Conservation (phyloP, 1,140 invertebrate genomes). For the Solenopsis invicta region DNA sequence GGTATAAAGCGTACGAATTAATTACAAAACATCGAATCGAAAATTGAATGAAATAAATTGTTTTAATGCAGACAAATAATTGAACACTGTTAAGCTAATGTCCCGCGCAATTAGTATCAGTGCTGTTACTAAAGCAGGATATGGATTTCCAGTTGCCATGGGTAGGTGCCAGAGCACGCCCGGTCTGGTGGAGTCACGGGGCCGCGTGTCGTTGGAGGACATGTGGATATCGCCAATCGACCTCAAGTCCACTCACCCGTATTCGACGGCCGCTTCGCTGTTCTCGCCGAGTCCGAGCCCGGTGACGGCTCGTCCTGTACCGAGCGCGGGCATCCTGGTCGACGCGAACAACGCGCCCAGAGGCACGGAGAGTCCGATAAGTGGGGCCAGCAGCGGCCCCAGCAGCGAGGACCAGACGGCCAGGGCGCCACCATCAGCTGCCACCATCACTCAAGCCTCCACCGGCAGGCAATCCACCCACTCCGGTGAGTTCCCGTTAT, state of each 20-base stretch:
- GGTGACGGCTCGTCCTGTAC: conserved; percentile 79
- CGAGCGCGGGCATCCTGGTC: neutral
- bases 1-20: neutral
- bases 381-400: conserved; percentile 85
- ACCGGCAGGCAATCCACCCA: conserved; percentile 83
- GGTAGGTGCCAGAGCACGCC: conserved; percentile 98
- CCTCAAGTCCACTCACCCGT: conserved; percentile 73
- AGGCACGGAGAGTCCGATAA: conserved; percentile 84
- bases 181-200: conserved; percentile 96
- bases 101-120: neutral
- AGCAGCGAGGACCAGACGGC: conserved; percentile 85
- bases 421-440: conserved; percentile 77
- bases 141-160: conserved; percentile 92
- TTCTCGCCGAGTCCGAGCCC: conserved; percentile 87
- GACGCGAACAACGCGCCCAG: conserved; percentile 72
- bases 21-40: neutral
- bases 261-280: conserved; percentile 83
- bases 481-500: conserved; percentile 81
- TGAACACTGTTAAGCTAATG: conserved; percentile 1
- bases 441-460: conserved; percentile 78
- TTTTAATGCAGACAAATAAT: conserved; percentile 8
- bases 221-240: conserved; percentile 92
- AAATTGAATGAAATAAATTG: neutral
- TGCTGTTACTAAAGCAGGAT: neutral
- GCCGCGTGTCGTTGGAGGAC: conserved; percentile 95